Evolutionary conservation across 2,888 invertebrate genomes (phyloP).

Genomic region (Osmoderma eremita): DNA sequence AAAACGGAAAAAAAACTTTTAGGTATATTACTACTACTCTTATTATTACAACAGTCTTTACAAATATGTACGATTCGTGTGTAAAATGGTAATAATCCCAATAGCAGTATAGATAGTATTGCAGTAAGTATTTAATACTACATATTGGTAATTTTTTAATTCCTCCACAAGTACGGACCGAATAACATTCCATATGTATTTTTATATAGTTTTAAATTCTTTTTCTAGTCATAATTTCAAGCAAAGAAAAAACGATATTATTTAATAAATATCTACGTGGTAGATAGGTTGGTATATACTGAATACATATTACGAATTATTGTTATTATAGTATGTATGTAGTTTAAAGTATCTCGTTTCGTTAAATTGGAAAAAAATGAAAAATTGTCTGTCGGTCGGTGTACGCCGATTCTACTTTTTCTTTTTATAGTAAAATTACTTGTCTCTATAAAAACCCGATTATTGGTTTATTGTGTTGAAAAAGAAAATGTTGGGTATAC

Average conservation of each 20-base stretch:
- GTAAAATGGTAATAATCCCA: too few relatives aligned
- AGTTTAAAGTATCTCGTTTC: too few relatives aligned
- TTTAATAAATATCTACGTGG: too few relatives aligned
- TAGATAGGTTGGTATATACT: too few relatives aligned
- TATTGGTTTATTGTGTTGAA: slow-evolving; percentile 22
- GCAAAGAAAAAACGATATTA: slow-evolving; percentile 9
- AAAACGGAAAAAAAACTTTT: background rate
- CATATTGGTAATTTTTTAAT: too few relatives aligned
- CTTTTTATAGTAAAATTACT: slow-evolving; percentile 17
- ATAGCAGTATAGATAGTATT: too few relatives aligned
- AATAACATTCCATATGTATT: slow-evolving; percentile 30
- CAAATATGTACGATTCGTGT: background rate
- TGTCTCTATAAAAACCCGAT: slow-evolving; percentile 16
- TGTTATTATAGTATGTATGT: too few relatives aligned
- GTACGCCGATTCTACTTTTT: slow-evolving; percentile 13
- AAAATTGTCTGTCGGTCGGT: too few relatives aligned
- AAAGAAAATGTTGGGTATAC: slow-evolving; percentile 5
- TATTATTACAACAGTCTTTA: background rate
- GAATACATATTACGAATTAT: too few relatives aligned
- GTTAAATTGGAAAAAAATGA: slow-evolving; percentile 5
- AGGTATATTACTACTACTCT: background rate
- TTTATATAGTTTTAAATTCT: slow-evolving; percentile 3
- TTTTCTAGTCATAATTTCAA: slow-evolving; percentile 30
- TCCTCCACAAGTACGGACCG: slow-evolving; percentile 3
- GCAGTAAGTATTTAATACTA: too few relatives aligned